phyloP scores from a whole-genome alignment of 2,888 invertebrate species.

The Creontiades dilutus region DNA sequence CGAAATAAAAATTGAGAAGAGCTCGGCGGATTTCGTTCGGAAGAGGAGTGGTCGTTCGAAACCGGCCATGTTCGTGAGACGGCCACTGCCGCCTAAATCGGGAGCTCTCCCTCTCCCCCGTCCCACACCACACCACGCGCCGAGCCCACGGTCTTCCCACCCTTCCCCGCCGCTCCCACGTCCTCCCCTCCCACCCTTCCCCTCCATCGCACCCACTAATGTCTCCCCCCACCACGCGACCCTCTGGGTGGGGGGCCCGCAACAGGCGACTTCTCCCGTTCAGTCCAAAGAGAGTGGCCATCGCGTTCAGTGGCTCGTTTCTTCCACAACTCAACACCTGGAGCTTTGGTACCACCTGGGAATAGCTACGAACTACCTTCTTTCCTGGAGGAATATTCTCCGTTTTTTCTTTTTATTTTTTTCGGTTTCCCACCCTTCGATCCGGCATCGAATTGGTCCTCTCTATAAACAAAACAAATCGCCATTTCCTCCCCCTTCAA shows the following conservation, averaged over 20 bases:
- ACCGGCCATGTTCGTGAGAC: conserved; percentile 65
- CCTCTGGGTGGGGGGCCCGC: not conserved
- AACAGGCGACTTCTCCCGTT: not conserved
- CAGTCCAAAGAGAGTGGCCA: conserved; percentile 67
- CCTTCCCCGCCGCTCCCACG: not conserved
- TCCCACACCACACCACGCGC: not conserved
- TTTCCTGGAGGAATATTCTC: not conserved
- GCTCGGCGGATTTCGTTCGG: not conserved
- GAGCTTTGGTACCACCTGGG: conserved; percentile 40
- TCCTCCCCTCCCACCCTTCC: too few relatives aligned
- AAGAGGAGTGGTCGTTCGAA: conserved; percentile 19
- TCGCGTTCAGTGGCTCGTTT: conserved; percentile 64
- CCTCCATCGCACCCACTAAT: not conserved
- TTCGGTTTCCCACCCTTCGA: not conserved
- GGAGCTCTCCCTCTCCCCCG: conserved; percentile 11
- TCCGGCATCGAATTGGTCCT: conserved; percentile 4
- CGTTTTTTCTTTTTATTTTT: conserved; percentile 47
- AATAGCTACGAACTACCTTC: not conserved
- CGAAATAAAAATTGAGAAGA: not conserved
- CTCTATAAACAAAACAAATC: not conserved
- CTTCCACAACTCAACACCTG: conserved; percentile 47
- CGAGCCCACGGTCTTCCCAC: not conserved
- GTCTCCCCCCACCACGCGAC: not conserved
- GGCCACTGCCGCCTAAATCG: conserved; percentile 62
- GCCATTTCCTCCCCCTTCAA: not conserved